Base-by-base conservation (phyloP, 2,113 vertebrate genomes). In the Circaetus gallicus region DNA sequence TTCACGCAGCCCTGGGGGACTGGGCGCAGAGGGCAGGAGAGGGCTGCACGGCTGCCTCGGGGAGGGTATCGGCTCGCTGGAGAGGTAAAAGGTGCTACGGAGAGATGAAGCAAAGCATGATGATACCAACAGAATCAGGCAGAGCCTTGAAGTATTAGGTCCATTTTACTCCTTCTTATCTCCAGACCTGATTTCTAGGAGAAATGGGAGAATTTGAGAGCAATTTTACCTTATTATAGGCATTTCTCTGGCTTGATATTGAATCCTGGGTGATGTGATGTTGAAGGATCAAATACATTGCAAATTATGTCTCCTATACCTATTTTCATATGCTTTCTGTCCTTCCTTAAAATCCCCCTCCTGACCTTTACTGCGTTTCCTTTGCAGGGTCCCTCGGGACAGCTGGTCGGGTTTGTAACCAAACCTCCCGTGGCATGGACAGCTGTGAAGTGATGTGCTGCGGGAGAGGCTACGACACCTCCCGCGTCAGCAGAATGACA, bases 381-480 rank as follows among this genome's bases (percentile, higher is more conserved):
- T 22, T 92, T 52, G 49, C 66, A 99, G 99, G 99, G 8, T 99
- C 99, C 21, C 95, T 98, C 3, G 99, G 99, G 47, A 99, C 99
- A 3, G 99, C 98, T 0, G 99, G 99, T 0, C 98, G 99, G 4
- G 97, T 99, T n/a, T 99, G 99, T 74, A 99, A 99, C 98, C 98
- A 99, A 52, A 99, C 98, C 7, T 99, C 99, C 10, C 98, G 98
- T 0, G 98, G 99, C 73, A 98, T 98, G 93, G 99, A 99, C 97
- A 98, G 99, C 98, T 99, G 99, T 2, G 99, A 99, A 76, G 99
- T 99, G 92, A 99, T 99, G 99, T 99, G 99, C 98, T 99, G 99
- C 1, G 99, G 99, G 25, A 98, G 99, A 20, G 99, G 99, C 84
- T 99, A 99, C 4, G 99, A 99, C 98, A 99, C 99, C 10, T 98